A percentile compares a stretch with the other conserved stretches of the same genome.
phyloP scores from a whole-genome alignment of 1,140 invertebrate genomes.

The Telenomus remus region DNA sequence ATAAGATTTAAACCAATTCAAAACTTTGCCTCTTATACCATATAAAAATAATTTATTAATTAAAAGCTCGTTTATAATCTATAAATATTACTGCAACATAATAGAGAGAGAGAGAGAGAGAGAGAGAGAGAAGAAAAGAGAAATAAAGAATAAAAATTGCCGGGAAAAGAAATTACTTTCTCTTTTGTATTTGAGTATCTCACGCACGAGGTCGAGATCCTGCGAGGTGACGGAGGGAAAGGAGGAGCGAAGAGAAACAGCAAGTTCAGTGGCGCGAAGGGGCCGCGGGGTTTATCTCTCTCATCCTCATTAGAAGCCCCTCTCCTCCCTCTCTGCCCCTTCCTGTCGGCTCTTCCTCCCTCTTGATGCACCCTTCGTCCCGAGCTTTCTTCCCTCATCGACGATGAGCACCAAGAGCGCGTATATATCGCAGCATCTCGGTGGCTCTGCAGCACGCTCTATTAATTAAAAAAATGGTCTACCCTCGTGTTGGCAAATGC shows the following conservation, averaged over 20 bases:
- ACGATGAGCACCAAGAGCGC: conserved; percentile 38
- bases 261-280: conserved; percentile 27
- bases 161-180: conserved; percentile 62
- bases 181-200: conserved; percentile 63
- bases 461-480: conserved; percentile 61
- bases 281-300: conserved; percentile 62
- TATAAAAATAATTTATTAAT: conserved; percentile 19
- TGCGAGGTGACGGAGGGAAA: conserved; percentile 5
- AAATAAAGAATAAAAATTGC: conserved; percentile 52
- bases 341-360: conserved; percentile 23
- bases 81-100: too few species aligned
- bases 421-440: conserved; percentile 53
- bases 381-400: conserved; percentile 44
- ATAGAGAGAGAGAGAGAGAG: conserved; percentile 17
- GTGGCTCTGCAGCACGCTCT: conserved; percentile 54
- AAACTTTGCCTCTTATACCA: neutral
- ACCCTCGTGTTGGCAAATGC: conserved; percentile 29
- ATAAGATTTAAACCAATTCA: conserved; percentile 7
- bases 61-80: too few species aligned
- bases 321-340: conserved; percentile 10
- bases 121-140: conserved; percentile 4
- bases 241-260: conserved; percentile 45
- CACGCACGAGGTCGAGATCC: conserved; percentile 48
- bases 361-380: conserved; percentile 12
- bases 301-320: conserved; percentile 68